These are phyloP conservation scores for Scytalopus superciliaris DNA, from an alignment of 2,113 vertebrate genomes.

Conservation along the genomic window DNA sequence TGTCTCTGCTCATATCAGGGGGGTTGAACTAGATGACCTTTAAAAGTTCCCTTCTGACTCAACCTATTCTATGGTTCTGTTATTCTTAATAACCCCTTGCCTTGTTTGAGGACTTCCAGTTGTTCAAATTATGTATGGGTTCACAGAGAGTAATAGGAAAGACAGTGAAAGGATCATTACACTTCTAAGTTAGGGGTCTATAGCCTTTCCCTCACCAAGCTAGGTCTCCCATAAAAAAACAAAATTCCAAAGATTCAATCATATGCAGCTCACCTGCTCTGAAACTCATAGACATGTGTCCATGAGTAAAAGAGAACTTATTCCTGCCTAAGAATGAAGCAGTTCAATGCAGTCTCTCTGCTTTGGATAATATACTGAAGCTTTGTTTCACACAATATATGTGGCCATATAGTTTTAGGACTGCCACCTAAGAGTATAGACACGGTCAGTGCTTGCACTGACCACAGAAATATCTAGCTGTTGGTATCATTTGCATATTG, in stretches of 20 bases:
- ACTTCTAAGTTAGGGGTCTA: neutral
- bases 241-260: neutral
- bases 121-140: neutral
- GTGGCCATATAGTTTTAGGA: accelerated
- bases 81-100: neutral
- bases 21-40: neutral
- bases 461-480: neutral
- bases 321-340: neutral
- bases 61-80: neutral
- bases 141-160: neutral
- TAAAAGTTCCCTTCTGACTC: accelerated
- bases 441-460: neutral
- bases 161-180: neutral
- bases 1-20: neutral
- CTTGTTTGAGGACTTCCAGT: neutral
- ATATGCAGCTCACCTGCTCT: neutral
- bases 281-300: neutral
- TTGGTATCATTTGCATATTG: neutral
- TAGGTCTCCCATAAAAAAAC: neutral
- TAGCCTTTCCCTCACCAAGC: neutral
- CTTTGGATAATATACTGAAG: neutral
- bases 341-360: neutral
- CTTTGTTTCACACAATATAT: neutral
- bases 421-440: accelerated
- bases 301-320: neutral